Conservation (phyloP, 2,113 vertebrate species). For the Amblyornis subalaris region DNA sequence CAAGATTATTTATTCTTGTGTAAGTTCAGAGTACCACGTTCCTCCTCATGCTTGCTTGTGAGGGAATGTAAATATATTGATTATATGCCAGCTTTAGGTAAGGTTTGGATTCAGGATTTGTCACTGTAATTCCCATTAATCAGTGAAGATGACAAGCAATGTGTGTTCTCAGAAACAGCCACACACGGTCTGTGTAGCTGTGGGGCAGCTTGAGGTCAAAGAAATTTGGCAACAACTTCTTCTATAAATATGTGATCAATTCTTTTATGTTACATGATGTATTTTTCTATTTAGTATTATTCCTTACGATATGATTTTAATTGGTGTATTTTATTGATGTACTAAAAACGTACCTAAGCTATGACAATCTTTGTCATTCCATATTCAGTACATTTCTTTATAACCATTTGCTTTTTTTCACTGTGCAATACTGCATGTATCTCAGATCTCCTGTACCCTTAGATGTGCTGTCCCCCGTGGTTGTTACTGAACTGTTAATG, state of each 20-base stretch:
- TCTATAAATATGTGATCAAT: not conserved
- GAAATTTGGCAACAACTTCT: not conserved
- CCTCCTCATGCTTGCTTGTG: not conserved
- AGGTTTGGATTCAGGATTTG: not conserved
- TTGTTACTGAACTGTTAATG: not conserved
- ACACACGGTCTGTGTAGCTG: not conserved
- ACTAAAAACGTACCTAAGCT: not conserved
- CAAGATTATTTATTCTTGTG: not conserved
- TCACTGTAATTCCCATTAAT: not conserved
- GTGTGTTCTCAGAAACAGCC: not conserved
- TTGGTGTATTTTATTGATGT: not conserved
- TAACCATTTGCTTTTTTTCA: not conserved
- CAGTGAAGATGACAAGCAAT: not conserved
- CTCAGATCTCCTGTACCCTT: not conserved
- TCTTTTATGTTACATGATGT: not conserved
- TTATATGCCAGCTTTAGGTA: not conserved
- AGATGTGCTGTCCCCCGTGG: not conserved
- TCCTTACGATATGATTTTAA: not conserved
- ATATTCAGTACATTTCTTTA: not conserved
- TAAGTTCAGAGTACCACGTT: not conserved
- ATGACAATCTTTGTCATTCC: not conserved
- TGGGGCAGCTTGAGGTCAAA: not conserved
- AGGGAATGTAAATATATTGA: not conserved
- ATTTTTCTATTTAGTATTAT: not conserved
- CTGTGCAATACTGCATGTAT: not conserved